Base-by-base conservation (phyloP, 2,888 invertebrate genomes). In the Cheilosia scutellata region DNA sequence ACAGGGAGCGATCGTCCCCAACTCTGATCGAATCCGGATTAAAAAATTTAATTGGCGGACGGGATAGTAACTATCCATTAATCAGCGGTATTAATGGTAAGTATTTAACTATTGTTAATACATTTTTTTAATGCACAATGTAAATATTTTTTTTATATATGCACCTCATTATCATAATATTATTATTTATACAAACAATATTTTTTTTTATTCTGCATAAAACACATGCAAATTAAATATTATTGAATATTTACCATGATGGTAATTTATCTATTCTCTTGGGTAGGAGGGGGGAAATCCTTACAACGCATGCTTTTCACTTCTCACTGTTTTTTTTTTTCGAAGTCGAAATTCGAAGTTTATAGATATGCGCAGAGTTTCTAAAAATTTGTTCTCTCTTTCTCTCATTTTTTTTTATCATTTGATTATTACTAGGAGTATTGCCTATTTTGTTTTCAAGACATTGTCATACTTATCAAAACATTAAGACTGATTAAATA, bases 1-100 rank as follows among this genome's bases (percentile, higher is more conserved):
- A 96, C 95, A 96, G 96, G 95, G 96, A 96, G 95, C 96, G 96
- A 94, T 95, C 95, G 93, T 96, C 96, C 94, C 96, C 96, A 93
- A 96, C 96, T 94, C 95, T 96, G 93, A 95, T 96, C 94, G 96
- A 96, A 95, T 96, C 96, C 94, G 96, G 96, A 94, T 92, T 92
- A 92, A 96, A 96, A 95, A 96, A 96, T 91, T 95, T 96, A 93
- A 95, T 96, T 93, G 92, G 93, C 89, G 95, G 96, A 93, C 96
- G 96, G 93, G 96, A 95, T 94, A 95, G 95, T 93, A 95, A 95
- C 93, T 96, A 95, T 93, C 96, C 96, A 90, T 94, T 96, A 89
- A 95, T 96, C 92, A 95, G 95, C 94, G 96, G 96, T 94, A 95
- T 95, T 93, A 95, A 95, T 95, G 93, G 93, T 93, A 89, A 92